Base-by-base conservation (phyloP, 1,140 invertebrate genomes). In the Pachypeltis micranthus region DNA sequence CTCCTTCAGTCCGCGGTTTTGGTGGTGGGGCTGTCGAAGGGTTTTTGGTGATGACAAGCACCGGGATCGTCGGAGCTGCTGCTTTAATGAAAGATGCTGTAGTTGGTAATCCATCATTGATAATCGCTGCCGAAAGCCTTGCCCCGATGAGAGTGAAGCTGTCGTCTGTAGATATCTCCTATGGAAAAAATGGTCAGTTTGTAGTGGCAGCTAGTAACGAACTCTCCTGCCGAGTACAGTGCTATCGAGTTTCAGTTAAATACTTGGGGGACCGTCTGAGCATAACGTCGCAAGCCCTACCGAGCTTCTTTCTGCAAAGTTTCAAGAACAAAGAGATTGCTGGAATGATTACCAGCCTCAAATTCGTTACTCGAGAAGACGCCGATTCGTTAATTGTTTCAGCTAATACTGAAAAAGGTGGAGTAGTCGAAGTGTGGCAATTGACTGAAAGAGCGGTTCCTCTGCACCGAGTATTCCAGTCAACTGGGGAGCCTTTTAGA, bases 391-490 rank as follows among this genome's bases (percentile, higher is more conserved):
- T 92, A 12, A 81, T 90, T 47, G 82, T 91, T 7, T 81, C 83
- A 44, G 85, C 83, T 44, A 85, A 79, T 64, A 79, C 80, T 59
- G 79, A 78, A 4, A 54, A 60, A 39, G 78, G 75, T 27, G 78
- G 80, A 16, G 81, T 85, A 51, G 77, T 94, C 16, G 88, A 93
- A 72, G 80, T 93, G 3, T 96, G 92, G 91, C 88, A 91, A 69
- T 75, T 94, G 3, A 79, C 84, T 3, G 88, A 93, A 69, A 85
- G 90, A 54, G 78, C 85, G 2, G 80, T 90, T 62, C 81, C 81
- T 0, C 80, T 93, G 0, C 88, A 93, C 73, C 86, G 88, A 66
- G 70, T 91, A 25, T 83, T 90, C 71, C 81, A 77, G 66, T 74
- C 70, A 44, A 26, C 54, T 29, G 19, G 54, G 3, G 63, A 66